phyloP scores from a whole-genome alignment of 2,797 vertebrate genomes.

The Triplophysa yarkandensis region DNA sequence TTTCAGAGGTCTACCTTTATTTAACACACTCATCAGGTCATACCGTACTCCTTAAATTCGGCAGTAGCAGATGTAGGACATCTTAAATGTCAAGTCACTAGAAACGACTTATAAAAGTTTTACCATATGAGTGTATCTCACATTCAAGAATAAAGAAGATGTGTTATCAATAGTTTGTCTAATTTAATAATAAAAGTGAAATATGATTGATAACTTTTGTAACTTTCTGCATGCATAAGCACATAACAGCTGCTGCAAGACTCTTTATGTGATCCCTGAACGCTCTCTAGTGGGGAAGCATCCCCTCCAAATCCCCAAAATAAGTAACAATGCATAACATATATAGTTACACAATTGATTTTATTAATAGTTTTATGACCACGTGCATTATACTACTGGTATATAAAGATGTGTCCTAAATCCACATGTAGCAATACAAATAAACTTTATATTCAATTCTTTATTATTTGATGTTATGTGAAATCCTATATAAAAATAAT shows the following conservation, averaged over 20 bases:
- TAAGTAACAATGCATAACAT: too few relatives aligned
- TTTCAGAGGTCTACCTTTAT: conserved; percentile 15
- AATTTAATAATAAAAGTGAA: neutral
- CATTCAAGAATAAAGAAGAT: neutral
- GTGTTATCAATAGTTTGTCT: too few relatives aligned
- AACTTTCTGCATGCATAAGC: neutral
- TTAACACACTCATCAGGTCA: conserved; percentile 15
- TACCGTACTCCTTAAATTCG: conserved; percentile 8
- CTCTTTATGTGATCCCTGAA: neutral
- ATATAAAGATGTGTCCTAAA: too few relatives aligned
- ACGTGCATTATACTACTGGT: too few relatives aligned
- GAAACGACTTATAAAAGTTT: too few relatives aligned
- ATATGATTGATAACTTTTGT: neutral
- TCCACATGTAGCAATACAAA: too few relatives aligned
- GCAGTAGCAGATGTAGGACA: conserved; percentile 22
- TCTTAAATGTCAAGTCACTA: conserved; percentile 8
- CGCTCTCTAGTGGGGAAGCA: conserved; percentile 17
- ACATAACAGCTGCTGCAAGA: neutral
- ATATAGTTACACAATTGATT: too few relatives aligned
- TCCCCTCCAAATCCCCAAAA: neutral
- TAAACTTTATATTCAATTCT: too few relatives aligned
- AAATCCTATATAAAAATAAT: too few relatives aligned
- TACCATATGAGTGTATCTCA: neutral
- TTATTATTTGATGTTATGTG: neutral
- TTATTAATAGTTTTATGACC: too few relatives aligned